Evolutionary conservation across 1,140 invertebrate species (phyloP), one percentile per base, ranked within the genome.

Genomic region (Drosophila tristis): DNA sequence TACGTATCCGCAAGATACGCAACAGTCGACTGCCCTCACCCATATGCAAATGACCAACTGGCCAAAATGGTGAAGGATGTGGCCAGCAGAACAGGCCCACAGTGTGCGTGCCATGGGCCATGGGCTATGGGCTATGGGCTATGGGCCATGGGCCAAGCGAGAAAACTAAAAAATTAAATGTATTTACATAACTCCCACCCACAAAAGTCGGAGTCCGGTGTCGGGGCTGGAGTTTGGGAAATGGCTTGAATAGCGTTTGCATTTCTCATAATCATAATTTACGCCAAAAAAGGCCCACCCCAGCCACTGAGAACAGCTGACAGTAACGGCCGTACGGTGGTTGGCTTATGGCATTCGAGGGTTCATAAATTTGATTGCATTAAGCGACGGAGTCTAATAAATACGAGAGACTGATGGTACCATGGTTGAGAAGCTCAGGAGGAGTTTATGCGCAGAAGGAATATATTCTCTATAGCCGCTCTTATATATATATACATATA

Each of bases 241-340:
- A 82, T 87, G 86, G 65, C 62, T 64, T 68, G 80, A 71, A 79
- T 82, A 78, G 76, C 77, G 76, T 90, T 89, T 85, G 74, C 85
- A 90, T 84, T 85, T 78, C 77, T 72, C 81, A 86, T 89, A 90
- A 90, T 90, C 86, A 89, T 89, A 89, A 89, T 82, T 89, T 85
- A 89, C 50, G 70, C 50, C 70, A 80, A 85, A 78, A 74, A 76
- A 72, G 74, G 77, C 35, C 35, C 80, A 75, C 51, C 44, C 50
- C 47, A 47, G 57, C 54, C 56, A 47, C 61, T 31, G 45, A 45
- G 59, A 82, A 78, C 82, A 86, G 78, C 82, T 86, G 82, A 74
- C 48, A 35, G 43, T 60, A 74, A 65, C 44, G 50, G 51, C 42
- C 43, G 71, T 56, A 87, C 75, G 70, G 78, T 87, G 81, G 82